Evolutionary conservation across 2,888 invertebrate species (phyloP).

Genomic region (Sisyra terminalis): DNA sequence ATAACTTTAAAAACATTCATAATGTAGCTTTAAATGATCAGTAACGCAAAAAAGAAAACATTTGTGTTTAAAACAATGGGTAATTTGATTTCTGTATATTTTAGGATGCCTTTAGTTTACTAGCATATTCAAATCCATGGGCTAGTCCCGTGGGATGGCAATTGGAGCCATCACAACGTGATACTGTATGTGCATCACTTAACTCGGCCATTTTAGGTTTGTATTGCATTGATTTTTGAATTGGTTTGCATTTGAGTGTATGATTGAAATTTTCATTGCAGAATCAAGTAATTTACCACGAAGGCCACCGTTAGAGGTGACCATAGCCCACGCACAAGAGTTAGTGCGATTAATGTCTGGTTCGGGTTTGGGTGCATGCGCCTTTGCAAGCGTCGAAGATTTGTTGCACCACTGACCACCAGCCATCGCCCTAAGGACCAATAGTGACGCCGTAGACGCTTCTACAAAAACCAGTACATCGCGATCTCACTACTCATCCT

Average conservation of each 20-base stretch:
- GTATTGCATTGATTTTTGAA: constrained; percentile 11
- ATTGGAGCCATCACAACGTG: constrained; percentile 84
- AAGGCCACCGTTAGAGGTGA: constrained; percentile 83
- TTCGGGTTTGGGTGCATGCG: constrained; percentile 81
- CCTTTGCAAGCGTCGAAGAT: constrained; percentile 83
- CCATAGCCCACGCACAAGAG: constrained; percentile 78
- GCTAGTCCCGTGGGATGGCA: constrained; percentile 93
- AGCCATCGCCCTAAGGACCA: constrained; percentile 6
- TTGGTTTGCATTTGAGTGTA: not conserved
- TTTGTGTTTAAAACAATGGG: not conserved
- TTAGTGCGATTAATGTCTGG: constrained; percentile 81
- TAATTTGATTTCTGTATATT: constrained; percentile 13
- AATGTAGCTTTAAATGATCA: too few species aligned
- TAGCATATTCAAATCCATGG: constrained; percentile 97
- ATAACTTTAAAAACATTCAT: not conserved
- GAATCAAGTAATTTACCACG: constrained; percentile 83
- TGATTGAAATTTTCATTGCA: constrained; percentile 20
- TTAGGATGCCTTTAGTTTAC: constrained; percentile 92
- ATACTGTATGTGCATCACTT: constrained; percentile 86
- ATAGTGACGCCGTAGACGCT: not conserved
- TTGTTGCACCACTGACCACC: constrained; percentile 51
- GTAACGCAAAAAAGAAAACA: too few species aligned
- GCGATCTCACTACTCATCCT: too few species aligned
- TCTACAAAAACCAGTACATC: too few species aligned
- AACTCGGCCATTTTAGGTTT: constrained; percentile 95